Evolutionary conservation across 2,888 invertebrate species (phyloP).

Genomic region (Sepiola atlantica): DNA sequence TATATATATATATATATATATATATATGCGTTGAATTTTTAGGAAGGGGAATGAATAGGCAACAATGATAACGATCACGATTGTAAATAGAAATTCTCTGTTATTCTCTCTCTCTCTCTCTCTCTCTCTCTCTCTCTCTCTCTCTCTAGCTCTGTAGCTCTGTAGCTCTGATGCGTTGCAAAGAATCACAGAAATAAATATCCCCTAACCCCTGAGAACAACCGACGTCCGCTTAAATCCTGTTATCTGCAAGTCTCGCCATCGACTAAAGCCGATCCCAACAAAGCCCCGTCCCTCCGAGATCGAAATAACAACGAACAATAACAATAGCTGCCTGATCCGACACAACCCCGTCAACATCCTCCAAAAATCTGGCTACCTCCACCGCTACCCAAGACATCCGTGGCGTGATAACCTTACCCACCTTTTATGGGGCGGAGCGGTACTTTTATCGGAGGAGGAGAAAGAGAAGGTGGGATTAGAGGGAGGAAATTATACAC

Average conservation of each 20-base stretch:
- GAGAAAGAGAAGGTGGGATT: too few species aligned
- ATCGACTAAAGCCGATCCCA: not conserved
- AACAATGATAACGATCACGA: not conserved
- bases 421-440: not conserved
- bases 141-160: too few species aligned
- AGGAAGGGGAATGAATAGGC: not conserved
- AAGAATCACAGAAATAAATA: not conserved
- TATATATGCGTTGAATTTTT: not conserved
- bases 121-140: too few species aligned
- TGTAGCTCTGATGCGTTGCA: not conserved
- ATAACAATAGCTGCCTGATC: slow-evolving; percentile 1
- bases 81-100: not conserved
- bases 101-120: too few species aligned
- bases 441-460: too few species aligned
- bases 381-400: not conserved
- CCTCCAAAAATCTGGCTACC: not conserved
- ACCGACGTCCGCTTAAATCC: not conserved
- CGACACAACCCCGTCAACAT: not conserved
- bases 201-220: not conserved
- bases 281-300: not conserved
- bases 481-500: not conserved
- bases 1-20: not conserved
- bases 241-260: not conserved
- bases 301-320: slow-evolving; percentile 32
- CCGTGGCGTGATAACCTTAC: not conserved